Evolutionary conservation across 2,113 vertebrate genomes (phyloP).

Genomic region (Silurus meridionalis): DNA sequence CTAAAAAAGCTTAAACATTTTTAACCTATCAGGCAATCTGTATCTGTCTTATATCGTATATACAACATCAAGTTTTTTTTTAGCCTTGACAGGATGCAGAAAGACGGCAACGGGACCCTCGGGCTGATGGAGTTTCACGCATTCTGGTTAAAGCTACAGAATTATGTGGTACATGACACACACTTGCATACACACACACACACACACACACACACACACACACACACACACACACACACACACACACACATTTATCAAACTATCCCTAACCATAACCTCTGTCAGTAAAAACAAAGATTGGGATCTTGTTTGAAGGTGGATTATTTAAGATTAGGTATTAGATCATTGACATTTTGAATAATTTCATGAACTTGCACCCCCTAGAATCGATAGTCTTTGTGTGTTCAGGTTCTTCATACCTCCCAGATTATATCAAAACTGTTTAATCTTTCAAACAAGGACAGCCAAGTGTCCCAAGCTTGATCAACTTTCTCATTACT

Average conservation of each 20-base stretch:
- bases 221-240: background rate
- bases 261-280: background rate
- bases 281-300: background rate
- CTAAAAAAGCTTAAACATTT: background rate
- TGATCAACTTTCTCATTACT: background rate
- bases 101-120: slow-evolving; percentile 60
- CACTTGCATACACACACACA: background rate
- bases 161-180: slow-evolving; percentile 60
- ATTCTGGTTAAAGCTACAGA: slow-evolving; percentile 67
- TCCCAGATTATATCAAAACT: background rate
- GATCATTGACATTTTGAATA: background rate
- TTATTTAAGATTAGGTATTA: background rate
- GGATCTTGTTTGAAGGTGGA: background rate
- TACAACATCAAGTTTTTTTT: background rate
- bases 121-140: slow-evolving; percentile 67
- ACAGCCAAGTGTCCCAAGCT: background rate
- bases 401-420: background rate
- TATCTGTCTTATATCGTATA: background rate
- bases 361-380: background rate
- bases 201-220: background rate
- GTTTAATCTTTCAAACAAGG: background rate
- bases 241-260: background rate
- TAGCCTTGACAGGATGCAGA: slow-evolving; percentile 60
- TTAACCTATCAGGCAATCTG: background rate
- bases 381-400: background rate